Percentiles rank a stretch among this genome's conserved stretches.
These are phyloP conservation scores for Drosophila lacicola DNA, from an alignment of 2,888 invertebrate species.

Conservation along the genomic window DNA sequence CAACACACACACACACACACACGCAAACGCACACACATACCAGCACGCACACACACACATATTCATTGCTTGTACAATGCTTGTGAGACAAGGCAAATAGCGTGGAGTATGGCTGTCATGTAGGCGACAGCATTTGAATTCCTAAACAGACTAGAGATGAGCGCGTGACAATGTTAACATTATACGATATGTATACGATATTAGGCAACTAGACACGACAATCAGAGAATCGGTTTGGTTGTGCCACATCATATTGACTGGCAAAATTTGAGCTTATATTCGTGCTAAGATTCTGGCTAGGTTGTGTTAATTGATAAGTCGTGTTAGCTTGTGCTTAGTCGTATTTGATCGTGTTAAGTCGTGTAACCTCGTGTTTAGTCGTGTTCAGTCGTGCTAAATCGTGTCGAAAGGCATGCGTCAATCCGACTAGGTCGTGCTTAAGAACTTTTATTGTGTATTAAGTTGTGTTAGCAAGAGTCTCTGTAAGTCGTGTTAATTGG, in stretches of 20 bases:
- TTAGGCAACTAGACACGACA: neutral
- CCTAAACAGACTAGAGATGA: conserved; percentile 60
- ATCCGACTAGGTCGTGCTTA: too few species aligned
- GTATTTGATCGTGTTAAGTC: neutral
- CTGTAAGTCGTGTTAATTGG: too few species aligned
- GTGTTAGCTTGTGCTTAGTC: too few species aligned
- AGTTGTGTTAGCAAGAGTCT: neutral
- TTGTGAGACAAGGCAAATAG: conserved; percentile 60
- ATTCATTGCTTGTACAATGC: conserved; percentile 25
- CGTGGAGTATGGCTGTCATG: conserved; percentile 43
- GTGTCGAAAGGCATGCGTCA: too few species aligned
- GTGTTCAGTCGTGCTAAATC: too few species aligned
- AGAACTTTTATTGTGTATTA: neutral
- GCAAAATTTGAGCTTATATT: neutral
- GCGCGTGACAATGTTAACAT: conserved; percentile 4
- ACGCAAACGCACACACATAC: conserved; percentile 3
- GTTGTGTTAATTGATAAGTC: too few species aligned
- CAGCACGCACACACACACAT: conserved; percentile 5
- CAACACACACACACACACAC: conserved; percentile 16
- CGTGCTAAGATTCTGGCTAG: too few species aligned
- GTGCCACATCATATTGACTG: neutral
- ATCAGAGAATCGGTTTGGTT: neutral
- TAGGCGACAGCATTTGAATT: conserved; percentile 71
- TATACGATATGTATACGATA: neutral
- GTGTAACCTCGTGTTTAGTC: too few species aligned